Percentiles rank a stretch among this genome's conserved stretches.
These are phyloP conservation scores for Acanthococcus lagerstroemiae DNA, from an alignment of 2,888 invertebrate genomes.

Conservation along the genomic window DNA sequence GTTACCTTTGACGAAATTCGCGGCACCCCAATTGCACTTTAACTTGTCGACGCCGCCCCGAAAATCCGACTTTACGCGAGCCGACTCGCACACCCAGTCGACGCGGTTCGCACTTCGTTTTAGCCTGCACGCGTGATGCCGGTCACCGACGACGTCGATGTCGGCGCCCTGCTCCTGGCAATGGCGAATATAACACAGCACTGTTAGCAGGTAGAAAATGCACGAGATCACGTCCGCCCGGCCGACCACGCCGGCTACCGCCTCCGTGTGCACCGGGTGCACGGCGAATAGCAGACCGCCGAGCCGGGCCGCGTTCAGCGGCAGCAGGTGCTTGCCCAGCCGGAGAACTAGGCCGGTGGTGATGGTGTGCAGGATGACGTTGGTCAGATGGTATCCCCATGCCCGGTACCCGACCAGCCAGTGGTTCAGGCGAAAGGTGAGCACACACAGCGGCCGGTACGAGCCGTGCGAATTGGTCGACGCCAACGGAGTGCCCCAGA, in stretches of 20 bases:
- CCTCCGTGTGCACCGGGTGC: slow-evolving; percentile 93
- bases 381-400: slow-evolving; percentile 75
- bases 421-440: slow-evolving; percentile 71
- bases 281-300: slow-evolving; percentile 78
- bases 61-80: not conserved
- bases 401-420: slow-evolving; percentile 61
- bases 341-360: slow-evolving; percentile 57
- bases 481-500: slow-evolving; percentile 92
- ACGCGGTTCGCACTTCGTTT: not conserved
- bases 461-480: slow-evolving; percentile 94
- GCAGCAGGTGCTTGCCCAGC: slow-evolving; percentile 40
- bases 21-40: too few species aligned
- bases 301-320: slow-evolving; percentile 42
- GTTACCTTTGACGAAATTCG: not conserved
- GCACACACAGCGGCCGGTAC: slow-evolving; percentile 83
- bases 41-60: not conserved
- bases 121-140: not conserved
- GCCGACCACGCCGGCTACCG: slow-evolving; percentile 89
- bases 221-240: slow-evolving; percentile 87
- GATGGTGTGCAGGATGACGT: slow-evolving; percentile 73
- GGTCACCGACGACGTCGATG: not conserved
- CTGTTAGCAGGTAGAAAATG: slow-evolving; percentile 75
- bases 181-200: slow-evolving; percentile 72
- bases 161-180: not conserved
- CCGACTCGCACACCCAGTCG: not conserved